A percentile compares a stretch with the other conserved stretches of the same genome.
phyloP scores from a whole-genome alignment of 2,113 vertebrate genomes.

The Mustela lutreola region DNA sequence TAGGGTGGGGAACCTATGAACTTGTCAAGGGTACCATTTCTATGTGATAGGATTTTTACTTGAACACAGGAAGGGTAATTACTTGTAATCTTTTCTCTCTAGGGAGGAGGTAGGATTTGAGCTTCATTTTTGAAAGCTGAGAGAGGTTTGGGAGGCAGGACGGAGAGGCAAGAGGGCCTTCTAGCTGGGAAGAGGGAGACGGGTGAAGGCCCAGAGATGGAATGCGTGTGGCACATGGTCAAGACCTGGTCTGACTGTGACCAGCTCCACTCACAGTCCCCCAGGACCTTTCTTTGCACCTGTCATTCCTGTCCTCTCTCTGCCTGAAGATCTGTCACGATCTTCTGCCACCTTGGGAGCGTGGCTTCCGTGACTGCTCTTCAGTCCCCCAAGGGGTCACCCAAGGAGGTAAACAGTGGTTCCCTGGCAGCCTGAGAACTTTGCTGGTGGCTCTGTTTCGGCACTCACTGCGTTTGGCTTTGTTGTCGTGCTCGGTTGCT shows the following conservation, averaged over 20 bases:
- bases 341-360: background rate
- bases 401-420: background rate
- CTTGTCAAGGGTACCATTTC: background rate
- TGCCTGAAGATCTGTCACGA: background rate
- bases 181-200: background rate
- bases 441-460: background rate
- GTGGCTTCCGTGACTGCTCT: background rate
- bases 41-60: background rate
- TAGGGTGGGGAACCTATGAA: background rate
- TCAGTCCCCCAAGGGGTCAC: background rate
- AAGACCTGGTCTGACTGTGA: background rate
- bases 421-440: background rate
- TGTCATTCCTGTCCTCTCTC: background rate
- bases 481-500: background rate
- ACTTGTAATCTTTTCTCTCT: background rate
- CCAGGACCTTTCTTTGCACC: background rate
- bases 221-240: fast-evolving
- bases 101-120: background rate
- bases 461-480: background rate
- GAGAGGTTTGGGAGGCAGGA: background rate
- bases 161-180: background rate
- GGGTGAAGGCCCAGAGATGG: background rate
- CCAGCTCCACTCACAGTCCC: background rate
- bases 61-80: background rate
- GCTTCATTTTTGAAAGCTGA: background rate